Conservation (phyloP, 2,888 invertebrate genomes). For the Drosophila algonquin region DNA sequence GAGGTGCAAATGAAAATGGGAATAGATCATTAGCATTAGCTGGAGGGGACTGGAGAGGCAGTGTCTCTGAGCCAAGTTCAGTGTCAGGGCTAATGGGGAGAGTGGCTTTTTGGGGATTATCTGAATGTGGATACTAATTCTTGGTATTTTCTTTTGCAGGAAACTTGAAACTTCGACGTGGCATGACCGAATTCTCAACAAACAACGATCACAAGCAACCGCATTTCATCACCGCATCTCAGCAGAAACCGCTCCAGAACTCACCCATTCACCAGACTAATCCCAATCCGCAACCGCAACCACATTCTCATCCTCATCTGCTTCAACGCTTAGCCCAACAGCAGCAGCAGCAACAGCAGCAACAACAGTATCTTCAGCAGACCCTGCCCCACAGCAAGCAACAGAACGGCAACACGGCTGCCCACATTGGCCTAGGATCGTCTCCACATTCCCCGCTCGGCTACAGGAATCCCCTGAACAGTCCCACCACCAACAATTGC, state of each 20-base stretch:
- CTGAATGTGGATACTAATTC: background rate
- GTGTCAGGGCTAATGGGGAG: slow-evolving; percentile 30
- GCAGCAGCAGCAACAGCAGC: slow-evolving; percentile 47
- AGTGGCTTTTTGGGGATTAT: slow-evolving; percentile 9
- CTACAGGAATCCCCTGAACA: slow-evolving; percentile 82
- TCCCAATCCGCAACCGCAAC: slow-evolving; percentile 39
- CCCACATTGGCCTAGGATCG: slow-evolving; percentile 65
- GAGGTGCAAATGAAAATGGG: slow-evolving; percentile 42
- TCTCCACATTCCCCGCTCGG: slow-evolving; percentile 78
- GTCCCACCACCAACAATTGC: slow-evolving; percentile 71
- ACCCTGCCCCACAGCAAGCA: slow-evolving; percentile 52
- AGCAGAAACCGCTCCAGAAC: slow-evolving; percentile 80
- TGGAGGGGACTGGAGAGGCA: slow-evolving; percentile 21
- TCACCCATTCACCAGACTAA: slow-evolving; percentile 75
- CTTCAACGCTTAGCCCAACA: slow-evolving; percentile 60
- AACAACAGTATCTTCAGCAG: slow-evolving; percentile 48
- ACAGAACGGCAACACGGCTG: slow-evolving; percentile 71
- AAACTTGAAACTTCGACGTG: slow-evolving; percentile 83
- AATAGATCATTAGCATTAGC: slow-evolving; percentile 24
- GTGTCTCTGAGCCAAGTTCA: slow-evolving; percentile 44
- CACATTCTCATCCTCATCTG: slow-evolving; percentile 64
- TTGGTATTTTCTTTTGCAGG: slow-evolving; percentile 70
- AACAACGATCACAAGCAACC: slow-evolving; percentile 83
- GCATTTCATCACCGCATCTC: slow-evolving; percentile 76
- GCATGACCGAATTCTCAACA: slow-evolving; percentile 84